These are phyloP conservation scores for Coelogynopora nodosa DNA, from an alignment of 2,888 invertebrate genomes.

Conservation along the genomic window DNA sequence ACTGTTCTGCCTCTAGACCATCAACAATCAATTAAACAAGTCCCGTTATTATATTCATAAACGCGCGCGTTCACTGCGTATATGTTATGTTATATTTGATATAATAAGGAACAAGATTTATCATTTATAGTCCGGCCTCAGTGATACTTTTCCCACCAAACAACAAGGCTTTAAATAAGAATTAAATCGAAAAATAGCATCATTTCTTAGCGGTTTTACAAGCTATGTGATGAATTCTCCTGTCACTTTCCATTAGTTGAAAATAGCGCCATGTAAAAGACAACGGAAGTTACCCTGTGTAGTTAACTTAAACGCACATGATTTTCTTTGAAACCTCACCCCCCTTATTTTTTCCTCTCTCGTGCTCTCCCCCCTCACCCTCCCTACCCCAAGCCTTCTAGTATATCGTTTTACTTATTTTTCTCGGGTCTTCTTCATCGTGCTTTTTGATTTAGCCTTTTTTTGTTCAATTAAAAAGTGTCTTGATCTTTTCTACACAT, in stretches of 20 bases:
- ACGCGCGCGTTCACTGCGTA: no score
- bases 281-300: conserved; percentile 1
- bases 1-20: not conserved
- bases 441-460: not conserved
- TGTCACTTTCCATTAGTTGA: conserved; percentile 13
- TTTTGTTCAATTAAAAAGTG: conserved; percentile 4
- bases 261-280: not conserved
- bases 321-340: not conserved
- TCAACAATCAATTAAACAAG: conserved; percentile 6
- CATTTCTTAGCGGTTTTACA: no score
- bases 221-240: not conserved
- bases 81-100: no score
- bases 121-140: no score
- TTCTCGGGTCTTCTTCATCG: not conserved
- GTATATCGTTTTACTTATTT: not conserved
- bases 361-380: not conserved
- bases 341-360: not conserved
- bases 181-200: no score
- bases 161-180: no score
- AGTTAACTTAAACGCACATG: not conserved
- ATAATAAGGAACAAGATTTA: no score
- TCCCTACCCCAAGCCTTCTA: not conserved
- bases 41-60: no score
- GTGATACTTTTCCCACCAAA: no score
- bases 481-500: not conserved